A percentile compares a stretch with the other conserved stretches of the same genome.
Evolutionary conservation across 2,113 vertebrate species (phyloP).

Genomic region (Pristiophorus japonicus): DNA sequence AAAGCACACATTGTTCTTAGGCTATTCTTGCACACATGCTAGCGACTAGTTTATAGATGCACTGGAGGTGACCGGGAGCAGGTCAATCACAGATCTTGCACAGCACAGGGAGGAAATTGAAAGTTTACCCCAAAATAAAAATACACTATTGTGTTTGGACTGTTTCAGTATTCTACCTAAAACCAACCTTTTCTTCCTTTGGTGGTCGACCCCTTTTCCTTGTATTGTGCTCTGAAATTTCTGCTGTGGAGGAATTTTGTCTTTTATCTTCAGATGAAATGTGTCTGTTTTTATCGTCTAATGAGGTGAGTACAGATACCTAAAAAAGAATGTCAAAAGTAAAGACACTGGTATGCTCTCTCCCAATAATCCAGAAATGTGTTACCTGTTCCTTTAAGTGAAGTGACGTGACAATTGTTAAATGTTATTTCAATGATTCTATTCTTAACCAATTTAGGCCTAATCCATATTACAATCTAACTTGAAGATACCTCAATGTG

Average conservation of each 20-base stretch:
- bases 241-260: conserved; percentile 56
- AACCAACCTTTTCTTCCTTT: conserved; percentile 83
- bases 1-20: not conserved
- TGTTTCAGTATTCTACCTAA: not conserved
- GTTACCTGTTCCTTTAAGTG: not conserved
- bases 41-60: not conserved
- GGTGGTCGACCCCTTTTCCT: conserved; percentile 81
- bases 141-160: not conserved
- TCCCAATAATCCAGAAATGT: conserved; percentile 39
- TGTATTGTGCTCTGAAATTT: conserved; percentile 77
- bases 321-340: conserved; percentile 52
- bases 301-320: conserved; percentile 66
- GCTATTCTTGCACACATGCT: not conserved
- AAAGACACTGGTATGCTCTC: conserved; percentile 41
- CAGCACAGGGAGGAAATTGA: not conserved
- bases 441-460: not conserved
- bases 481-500: not conserved
- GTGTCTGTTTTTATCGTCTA: conserved; percentile 71
- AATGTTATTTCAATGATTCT: not conserved
- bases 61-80: not conserved
- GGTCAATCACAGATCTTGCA: not conserved
- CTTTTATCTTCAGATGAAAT: conserved; percentile 80
- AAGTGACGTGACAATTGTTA: not conserved
- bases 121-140: not conserved
- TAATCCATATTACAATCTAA: not conserved